phyloP scores from a whole-genome alignment of 2,797 vertebrate genomes.

The Toxotes lorentzi region DNA sequence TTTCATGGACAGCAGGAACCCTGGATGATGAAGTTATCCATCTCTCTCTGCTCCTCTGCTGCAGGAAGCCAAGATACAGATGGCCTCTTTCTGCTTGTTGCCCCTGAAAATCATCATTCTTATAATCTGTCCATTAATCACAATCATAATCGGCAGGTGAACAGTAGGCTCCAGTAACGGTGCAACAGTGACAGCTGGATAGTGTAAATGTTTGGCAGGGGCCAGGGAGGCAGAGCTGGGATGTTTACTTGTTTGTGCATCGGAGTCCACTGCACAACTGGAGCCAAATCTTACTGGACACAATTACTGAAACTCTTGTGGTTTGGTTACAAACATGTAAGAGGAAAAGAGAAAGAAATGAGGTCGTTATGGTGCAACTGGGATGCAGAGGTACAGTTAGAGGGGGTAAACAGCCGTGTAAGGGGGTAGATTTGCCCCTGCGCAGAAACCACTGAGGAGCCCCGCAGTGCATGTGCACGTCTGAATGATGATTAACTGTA shows the following conservation, averaged over 20 bases:
- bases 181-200: constrained; percentile 68
- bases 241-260: constrained; percentile 58
- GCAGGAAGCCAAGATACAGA: constrained; percentile 60
- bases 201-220: constrained; percentile 37
- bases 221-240: neutral
- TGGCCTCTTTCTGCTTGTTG: constrained; percentile 76
- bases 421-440: constrained; percentile 25
- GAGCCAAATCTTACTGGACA: constrained; percentile 46
- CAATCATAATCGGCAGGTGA: constrained; percentile 74
- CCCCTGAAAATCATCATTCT: constrained; percentile 62
- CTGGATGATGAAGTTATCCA: constrained; percentile 62
- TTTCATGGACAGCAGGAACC: constrained; percentile 25
- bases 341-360: neutral
- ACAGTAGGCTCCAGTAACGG: constrained; percentile 57
- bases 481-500: constrained; percentile 83
- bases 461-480: constrained; percentile 62
- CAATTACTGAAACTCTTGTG: constrained; percentile 26
- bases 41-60: constrained; percentile 21
- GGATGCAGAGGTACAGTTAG: constrained; percentile 21
- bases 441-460: constrained; percentile 49
- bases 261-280: constrained; percentile 20
- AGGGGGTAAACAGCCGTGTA: constrained; percentile 40
- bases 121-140: constrained; percentile 76
- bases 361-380: constrained; percentile 30
- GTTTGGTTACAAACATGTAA: constrained; percentile 24